Evolutionary conservation across 1,140 invertebrate genomes (phyloP).

Genomic region (Drosophila willistoni): DNA sequence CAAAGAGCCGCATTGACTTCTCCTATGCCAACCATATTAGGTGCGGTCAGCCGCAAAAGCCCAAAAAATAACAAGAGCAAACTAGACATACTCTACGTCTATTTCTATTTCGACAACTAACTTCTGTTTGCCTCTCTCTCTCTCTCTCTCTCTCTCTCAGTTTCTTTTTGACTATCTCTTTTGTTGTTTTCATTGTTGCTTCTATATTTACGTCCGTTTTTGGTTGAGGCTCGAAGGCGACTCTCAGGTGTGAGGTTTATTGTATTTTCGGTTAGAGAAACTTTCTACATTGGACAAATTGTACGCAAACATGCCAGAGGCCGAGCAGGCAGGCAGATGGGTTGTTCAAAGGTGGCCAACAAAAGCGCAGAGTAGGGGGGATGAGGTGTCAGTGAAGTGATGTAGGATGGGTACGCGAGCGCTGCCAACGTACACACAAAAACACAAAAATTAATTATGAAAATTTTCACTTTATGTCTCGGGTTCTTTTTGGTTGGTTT

Average conservation of each 20-base stretch:
- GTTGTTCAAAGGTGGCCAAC: not conserved
- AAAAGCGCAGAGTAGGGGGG: not conserved
- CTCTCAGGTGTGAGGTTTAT: conserved; percentile 17
- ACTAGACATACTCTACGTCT: not conserved
- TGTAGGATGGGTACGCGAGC: not conserved
- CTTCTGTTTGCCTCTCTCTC: not conserved
- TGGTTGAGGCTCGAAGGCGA: not conserved
- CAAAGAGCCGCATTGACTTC: not conserved
- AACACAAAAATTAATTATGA: conserved; percentile 27
- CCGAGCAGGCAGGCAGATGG: not conserved
- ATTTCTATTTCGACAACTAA: not conserved
- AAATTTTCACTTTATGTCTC: conserved; percentile 25
- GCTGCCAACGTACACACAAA: not conserved
- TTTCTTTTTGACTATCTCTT: not conserved
- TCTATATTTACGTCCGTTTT: not conserved
- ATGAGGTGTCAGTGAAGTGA: too few species aligned
- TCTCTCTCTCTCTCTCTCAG: not conserved
- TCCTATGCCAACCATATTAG: not conserved
- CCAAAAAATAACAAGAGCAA: not conserved
- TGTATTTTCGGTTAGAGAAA: conserved; percentile 10
- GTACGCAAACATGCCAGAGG: conserved; percentile 17
- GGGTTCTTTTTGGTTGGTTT: conserved; percentile 12
- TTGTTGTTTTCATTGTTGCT: not conserved
- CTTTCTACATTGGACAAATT: conserved; percentile 16
- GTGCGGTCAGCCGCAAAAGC: conserved; percentile 7